These are phyloP conservation scores for Okapia johnstoni DNA, from an alignment of 2,113 vertebrate genomes.

Conservation along the genomic window DNA sequence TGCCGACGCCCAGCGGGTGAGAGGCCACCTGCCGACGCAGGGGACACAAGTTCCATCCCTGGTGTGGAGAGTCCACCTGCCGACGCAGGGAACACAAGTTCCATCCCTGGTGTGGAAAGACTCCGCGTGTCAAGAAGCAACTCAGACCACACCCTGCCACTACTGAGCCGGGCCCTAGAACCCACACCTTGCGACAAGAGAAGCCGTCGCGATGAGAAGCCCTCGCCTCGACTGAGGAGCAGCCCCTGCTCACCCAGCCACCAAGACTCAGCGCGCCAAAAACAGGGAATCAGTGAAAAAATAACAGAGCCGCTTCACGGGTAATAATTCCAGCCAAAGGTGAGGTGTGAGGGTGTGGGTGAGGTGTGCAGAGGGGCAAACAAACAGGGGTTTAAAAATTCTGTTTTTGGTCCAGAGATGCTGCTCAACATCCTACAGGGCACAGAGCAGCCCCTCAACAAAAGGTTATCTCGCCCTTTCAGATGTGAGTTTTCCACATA, in stretches of 20 bases:
- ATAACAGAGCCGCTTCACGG: too few species aligned
- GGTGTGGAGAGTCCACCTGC: neutral
- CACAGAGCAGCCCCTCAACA: neutral
- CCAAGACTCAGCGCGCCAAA: neutral
- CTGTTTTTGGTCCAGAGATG: neutral
- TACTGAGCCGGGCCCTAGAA: too few species aligned
- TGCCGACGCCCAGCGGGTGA: too few species aligned
- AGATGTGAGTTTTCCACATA: neutral
- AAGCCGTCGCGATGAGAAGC: fast-evolving
- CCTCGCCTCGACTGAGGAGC: too few species aligned
- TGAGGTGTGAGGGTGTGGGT: neutral
- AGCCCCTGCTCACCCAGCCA: too few species aligned
- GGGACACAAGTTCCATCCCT: neutral
- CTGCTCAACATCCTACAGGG: neutral
- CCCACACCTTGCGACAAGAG: neutral
- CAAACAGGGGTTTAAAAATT: neutral
- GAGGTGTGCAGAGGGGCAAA: neutral
- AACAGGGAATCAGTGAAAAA: neutral
- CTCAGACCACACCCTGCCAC: too few species aligned
- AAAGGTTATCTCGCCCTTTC: too few species aligned
- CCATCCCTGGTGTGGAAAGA: neutral
- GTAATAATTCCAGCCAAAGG: neutral
- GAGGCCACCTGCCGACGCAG: too few species aligned
- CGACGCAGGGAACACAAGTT: too few species aligned
- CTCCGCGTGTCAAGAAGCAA: neutral